Percentiles rank a stretch among this genome's conserved stretches.
Conservation (phyloP, 2,797 vertebrate genomes). For the Rhincodon typus region DNA sequence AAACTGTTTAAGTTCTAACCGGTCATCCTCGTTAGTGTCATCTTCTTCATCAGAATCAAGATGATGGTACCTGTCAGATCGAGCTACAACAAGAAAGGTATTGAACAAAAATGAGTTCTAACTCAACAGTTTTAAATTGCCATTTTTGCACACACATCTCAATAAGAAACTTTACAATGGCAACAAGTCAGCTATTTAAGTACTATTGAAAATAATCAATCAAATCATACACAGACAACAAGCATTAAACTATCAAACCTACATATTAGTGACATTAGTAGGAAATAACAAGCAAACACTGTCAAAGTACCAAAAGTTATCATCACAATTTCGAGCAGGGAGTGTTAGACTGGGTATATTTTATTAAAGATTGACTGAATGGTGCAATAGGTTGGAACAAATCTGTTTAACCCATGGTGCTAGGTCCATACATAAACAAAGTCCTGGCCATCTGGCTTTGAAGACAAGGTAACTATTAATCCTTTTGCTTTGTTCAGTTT, state of each 20-base stretch:
- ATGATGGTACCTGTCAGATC: conserved; percentile 85
- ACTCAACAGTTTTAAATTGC: background rate
- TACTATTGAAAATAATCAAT: background rate
- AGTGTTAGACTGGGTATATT: background rate
- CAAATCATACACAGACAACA: background rate
- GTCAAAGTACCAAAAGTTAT: background rate
- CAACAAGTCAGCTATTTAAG: background rate
- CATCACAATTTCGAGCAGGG: background rate
- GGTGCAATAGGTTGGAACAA: background rate
- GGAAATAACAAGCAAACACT: too few relatives aligned
- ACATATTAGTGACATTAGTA: background rate
- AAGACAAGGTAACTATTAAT: background rate
- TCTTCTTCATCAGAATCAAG: conserved; percentile 91
- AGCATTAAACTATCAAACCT: background rate
- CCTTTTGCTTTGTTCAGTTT: background rate
- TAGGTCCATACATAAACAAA: background rate
- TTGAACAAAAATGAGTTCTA: background rate
- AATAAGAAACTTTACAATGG: background rate
- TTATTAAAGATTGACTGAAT: background rate
- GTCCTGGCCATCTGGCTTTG: background rate
- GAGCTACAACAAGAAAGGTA: conserved; percentile 59
- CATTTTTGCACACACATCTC: background rate
- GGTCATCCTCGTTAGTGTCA: conserved; percentile 91
- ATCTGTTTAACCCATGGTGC: background rate
- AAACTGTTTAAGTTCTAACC: conserved; percentile 86